These are phyloP conservation scores for Leptarthrus brevirostris DNA, from an alignment of 2,888 invertebrate species.

Conservation along the genomic window DNA sequence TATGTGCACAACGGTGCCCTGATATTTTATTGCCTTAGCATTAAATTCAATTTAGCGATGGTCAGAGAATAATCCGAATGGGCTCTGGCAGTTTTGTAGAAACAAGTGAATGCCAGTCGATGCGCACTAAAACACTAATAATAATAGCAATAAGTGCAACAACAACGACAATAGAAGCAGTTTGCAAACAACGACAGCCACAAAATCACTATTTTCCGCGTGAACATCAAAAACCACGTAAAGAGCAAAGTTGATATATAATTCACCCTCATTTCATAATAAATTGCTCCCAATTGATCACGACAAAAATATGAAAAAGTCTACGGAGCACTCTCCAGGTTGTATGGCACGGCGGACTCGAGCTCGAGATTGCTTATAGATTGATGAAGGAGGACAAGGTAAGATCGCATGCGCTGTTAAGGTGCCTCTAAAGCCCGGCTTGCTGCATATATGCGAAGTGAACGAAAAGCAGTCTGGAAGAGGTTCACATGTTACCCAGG, in stretches of 20 bases:
- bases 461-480: conserved; percentile 23
- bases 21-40: conserved; percentile 47
- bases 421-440: not conserved
- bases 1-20: conserved; percentile 29
- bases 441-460: conserved; percentile 10
- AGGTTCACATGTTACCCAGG: conserved; percentile 45
- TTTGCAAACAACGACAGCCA: conserved; percentile 28
- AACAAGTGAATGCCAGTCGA: conserved; percentile 22
- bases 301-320: conserved; percentile 60
- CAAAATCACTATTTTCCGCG: conserved; percentile 49
- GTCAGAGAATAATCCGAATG: conserved; percentile 24
- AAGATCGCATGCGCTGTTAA: conserved; percentile 40
- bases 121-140: conserved; percentile 34
- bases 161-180: conserved; percentile 19
- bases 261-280: conserved; percentile 69
- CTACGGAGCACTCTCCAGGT: conserved; percentile 3
- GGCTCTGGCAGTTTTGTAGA: conserved; percentile 2
- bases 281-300: conserved; percentile 69
- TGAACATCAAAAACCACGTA: conserved; percentile 52
- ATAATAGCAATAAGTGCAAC: conserved; percentile 11
- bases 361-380: conserved; percentile 9
- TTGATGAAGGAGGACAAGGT: conserved; percentile 48
- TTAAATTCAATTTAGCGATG: conserved; percentile 52
- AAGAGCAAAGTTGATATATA: conserved; percentile 60
- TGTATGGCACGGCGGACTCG: not conserved